Percentiles rank a stretch among this genome's conserved stretches.
These are phyloP conservation scores for Leontocebus nigricollis DNA, from an alignment of 2,797 vertebrate species.

Conservation along the genomic window DNA sequence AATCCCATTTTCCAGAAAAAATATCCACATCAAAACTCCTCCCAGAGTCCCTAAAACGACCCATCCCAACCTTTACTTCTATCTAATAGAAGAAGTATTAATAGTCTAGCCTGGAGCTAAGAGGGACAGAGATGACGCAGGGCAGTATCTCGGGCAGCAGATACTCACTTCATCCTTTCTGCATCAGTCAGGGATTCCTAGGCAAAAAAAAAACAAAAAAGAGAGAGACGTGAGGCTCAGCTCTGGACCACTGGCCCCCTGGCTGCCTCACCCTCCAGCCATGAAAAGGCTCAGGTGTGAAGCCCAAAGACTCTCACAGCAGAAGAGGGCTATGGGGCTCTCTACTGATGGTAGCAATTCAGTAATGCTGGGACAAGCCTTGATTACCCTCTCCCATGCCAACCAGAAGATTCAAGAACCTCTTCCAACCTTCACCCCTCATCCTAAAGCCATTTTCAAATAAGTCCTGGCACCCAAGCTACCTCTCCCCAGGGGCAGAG, in stretches of 20 bases:
- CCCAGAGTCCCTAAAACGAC: neutral
- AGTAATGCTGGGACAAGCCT: neutral
- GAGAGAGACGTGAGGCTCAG: slow-evolving; percentile 68
- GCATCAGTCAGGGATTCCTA: slow-evolving; percentile 92
- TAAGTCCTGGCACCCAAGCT: neutral
- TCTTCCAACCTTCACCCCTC: slow-evolving; percentile 1
- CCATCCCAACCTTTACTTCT: neutral
- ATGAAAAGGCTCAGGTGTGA: neutral
- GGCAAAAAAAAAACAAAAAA: slow-evolving; percentile 76
- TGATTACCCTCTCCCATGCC: neutral
- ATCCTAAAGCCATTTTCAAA: neutral
- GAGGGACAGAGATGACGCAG: neutral
- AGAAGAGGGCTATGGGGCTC: neutral
- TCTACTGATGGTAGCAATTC: neutral
- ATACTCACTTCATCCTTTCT: slow-evolving; percentile 95
- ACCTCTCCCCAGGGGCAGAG: neutral
- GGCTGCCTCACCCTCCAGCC: neutral
- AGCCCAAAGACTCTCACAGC: neutral
- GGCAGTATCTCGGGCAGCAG: neutral
- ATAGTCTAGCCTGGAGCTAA: neutral
- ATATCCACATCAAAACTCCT: neutral
- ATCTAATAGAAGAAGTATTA: neutral
- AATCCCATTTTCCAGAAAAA: neutral
- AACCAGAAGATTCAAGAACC: neutral
- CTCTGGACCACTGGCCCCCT: neutral